Evolutionary conservation across 2,113 vertebrate genomes (phyloP).

Genomic region (Acrocephalus kingi): DNA sequence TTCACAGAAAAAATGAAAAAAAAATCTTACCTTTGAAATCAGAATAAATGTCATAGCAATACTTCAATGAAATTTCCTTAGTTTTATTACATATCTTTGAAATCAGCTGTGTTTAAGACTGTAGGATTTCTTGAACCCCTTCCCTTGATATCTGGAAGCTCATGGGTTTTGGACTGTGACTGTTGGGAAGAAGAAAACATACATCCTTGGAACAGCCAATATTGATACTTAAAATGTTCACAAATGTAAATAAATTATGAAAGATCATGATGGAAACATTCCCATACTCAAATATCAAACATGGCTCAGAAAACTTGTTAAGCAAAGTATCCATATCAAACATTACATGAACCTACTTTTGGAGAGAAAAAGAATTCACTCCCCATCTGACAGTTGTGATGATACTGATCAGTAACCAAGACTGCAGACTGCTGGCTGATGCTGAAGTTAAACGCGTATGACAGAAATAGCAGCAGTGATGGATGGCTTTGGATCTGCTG

Average conservation of each 20-base stretch:
- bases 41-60: not conserved
- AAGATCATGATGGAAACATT: not conserved
- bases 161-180: not conserved
- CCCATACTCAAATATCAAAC: not conserved
- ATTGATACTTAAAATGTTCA: not conserved
- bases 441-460: slow-evolving; percentile 73
- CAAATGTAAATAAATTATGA: not conserved
- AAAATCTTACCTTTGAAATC: not conserved
- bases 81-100: not conserved
- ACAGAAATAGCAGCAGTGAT: slow-evolving; percentile 76
- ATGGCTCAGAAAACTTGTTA: not conserved
- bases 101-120: slow-evolving; percentile 10
- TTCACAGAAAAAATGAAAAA: not conserved
- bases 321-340: not conserved
- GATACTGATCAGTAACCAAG: slow-evolving; percentile 67
- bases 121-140: not conserved
- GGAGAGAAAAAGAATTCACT: not conserved
- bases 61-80: not conserved
- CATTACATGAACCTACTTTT: not conserved
- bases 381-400: slow-evolving; percentile 28
- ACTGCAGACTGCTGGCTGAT: slow-evolving; percentile 63
- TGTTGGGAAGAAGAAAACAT: not conserved
- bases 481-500: slow-evolving; percentile 67
- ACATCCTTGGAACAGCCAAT: not conserved
- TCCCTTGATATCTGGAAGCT: not conserved